These are phyloP conservation scores for Numenius arquata DNA, from an alignment of 2,113 vertebrate species.

Conservation along the genomic window DNA sequence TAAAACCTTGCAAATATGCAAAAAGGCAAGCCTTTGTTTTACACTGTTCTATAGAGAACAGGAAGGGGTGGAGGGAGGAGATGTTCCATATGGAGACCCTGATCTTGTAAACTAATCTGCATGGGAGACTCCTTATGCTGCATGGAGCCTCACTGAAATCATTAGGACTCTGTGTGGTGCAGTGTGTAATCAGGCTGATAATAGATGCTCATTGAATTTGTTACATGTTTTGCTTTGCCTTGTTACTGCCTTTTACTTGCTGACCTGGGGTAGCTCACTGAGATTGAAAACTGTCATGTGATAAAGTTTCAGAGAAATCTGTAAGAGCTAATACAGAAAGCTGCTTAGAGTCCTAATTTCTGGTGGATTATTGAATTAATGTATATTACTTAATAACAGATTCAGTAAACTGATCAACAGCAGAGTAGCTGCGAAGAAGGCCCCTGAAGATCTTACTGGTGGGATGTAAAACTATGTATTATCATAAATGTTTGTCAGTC, in stretches of 20 bases:
- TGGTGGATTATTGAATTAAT: background rate
- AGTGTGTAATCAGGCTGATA: slow-evolving; percentile 59
- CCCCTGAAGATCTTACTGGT: background rate
- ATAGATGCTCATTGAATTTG: slow-evolving; percentile 53
- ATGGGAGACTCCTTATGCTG: slow-evolving; percentile 50
- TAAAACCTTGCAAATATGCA: background rate
- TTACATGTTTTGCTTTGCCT: slow-evolving; percentile 49
- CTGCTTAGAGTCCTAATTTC: background rate
- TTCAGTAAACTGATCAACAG: background rate
- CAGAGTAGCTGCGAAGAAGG: background rate
- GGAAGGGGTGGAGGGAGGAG: slow-evolving; percentile 27
- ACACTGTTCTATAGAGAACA: background rate
- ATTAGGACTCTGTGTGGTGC: slow-evolving; percentile 39
- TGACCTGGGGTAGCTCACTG: slow-evolving; percentile 7
- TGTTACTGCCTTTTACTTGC: slow-evolving; percentile 35
- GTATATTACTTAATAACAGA: background rate
- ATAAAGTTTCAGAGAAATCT: background rate
- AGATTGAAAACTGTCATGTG: background rate
- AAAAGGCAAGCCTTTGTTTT: slow-evolving; percentile 15
- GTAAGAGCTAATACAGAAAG: background rate
- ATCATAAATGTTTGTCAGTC: background rate
- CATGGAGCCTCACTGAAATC: slow-evolving; percentile 24
- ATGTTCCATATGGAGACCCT: slow-evolving; percentile 32
- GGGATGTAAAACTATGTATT: background rate
- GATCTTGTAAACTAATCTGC: slow-evolving; percentile 51